A percentile compares a stretch with the other conserved stretches of the same genome.
Evolutionary conservation across 2,113 vertebrate genomes (phyloP).

Genomic region (Rhinopomastus cyanomelas): DNA sequence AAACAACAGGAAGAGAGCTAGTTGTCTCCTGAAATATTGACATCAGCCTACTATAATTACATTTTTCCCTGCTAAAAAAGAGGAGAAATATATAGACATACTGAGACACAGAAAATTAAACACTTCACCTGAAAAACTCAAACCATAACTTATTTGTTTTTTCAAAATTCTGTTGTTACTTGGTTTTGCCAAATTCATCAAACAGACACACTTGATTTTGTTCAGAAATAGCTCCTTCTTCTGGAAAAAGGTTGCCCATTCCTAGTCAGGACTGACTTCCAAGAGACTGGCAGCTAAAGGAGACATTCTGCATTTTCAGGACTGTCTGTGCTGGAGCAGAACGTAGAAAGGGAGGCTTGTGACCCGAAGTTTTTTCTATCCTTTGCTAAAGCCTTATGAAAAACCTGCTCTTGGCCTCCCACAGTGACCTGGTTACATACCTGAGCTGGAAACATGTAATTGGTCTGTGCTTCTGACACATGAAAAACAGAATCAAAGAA

Average conservation of each 20-base stretch:
- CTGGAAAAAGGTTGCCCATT: neutral
- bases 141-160: neutral
- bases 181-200: neutral
- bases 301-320: neutral
- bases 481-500: constrained; percentile 15
- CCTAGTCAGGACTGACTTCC: neutral
- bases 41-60: neutral
- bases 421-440: neutral
- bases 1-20: neutral
- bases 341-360: neutral
- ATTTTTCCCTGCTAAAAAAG: neutral
- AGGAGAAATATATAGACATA: neutral
- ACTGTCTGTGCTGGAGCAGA: neutral
- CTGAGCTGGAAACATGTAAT: neutral
- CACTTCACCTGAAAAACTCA: neutral
- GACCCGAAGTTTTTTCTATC: neutral
- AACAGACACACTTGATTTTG: neutral
- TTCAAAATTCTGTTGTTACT: neutral
- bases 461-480: neutral
- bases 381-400: neutral
- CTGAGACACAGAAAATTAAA: neutral
- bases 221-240: neutral
- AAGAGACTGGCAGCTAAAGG: neutral
- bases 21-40: neutral
- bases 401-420: neutral